Percentiles rank a stretch among this genome's conserved stretches.
Conservation (phyloP, 1,140 invertebrate genomes). For the Pogonomyrmex barbatus region DNA sequence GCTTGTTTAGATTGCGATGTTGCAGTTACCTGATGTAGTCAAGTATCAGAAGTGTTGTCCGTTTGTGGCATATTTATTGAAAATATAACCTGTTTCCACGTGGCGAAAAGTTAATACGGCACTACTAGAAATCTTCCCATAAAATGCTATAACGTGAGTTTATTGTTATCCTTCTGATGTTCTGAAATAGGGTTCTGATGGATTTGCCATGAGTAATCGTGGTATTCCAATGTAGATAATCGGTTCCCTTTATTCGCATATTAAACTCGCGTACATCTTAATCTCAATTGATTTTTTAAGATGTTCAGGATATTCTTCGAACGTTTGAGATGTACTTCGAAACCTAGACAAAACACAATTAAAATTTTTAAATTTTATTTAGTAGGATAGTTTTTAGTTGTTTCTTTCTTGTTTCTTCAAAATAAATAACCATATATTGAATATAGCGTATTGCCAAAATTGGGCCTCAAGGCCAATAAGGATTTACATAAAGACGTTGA, state of each 20-base stretch:
- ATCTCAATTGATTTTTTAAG: background rate
- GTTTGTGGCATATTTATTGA: slow-evolving; percentile 66
- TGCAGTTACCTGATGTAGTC: slow-evolving; percentile 63
- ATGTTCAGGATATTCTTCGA: background rate
- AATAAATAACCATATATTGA: background rate
- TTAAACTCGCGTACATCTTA: background rate
- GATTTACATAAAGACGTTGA: background rate
- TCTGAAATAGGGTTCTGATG: background rate
- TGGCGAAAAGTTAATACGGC: slow-evolving; percentile 53
- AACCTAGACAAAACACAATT: background rate
- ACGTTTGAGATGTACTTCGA: background rate
- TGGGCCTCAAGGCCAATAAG: slow-evolving; percentile 61
- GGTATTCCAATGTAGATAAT: background rate
- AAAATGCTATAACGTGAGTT: slow-evolving; percentile 67
- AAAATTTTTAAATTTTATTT: background rate
- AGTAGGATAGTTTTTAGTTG: background rate
- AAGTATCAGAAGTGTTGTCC: slow-evolving; percentile 67
- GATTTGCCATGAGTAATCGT: slow-evolving; percentile 9
- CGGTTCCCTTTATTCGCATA: background rate
- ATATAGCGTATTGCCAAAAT: background rate
- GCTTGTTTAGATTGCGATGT: slow-evolving; percentile 71
- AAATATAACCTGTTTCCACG: slow-evolving; percentile 70
- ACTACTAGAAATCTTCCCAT: slow-evolving; percentile 22
- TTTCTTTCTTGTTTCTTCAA: slow-evolving; percentile 15
- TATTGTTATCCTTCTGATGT: slow-evolving; percentile 38